phyloP scores from a whole-genome alignment of 2,113 vertebrate genomes.

The Grantiella picta region DNA sequence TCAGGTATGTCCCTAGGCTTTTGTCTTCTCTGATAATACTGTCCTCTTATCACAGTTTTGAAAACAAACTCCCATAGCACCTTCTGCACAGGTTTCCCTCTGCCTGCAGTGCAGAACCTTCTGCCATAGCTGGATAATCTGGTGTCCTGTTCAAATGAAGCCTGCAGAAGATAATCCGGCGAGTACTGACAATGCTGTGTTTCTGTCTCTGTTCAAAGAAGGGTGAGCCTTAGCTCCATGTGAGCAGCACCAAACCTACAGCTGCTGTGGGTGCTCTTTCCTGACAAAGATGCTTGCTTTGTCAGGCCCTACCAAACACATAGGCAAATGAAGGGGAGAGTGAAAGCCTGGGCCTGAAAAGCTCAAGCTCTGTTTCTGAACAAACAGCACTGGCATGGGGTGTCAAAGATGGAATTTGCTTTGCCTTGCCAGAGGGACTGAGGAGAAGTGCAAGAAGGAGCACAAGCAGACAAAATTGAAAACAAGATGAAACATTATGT shows the following conservation, averaged over 20 bases:
- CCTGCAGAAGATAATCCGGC: neutral
- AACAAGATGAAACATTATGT: neutral
- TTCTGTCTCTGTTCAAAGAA: neutral
- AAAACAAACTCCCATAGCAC: neutral
- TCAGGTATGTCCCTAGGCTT: neutral
- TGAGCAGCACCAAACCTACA: neutral
- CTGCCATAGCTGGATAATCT: neutral
- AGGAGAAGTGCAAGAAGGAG: neutral
- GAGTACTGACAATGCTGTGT: neutral
- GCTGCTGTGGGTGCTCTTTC: neutral
- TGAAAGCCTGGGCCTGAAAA: neutral
- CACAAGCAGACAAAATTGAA: neutral
- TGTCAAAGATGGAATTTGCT: neutral
- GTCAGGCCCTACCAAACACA: neutral
- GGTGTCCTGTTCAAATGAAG: neutral
- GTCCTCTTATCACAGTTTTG: neutral
- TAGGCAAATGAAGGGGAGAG: rapidly evolving
- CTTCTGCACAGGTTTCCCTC: neutral
- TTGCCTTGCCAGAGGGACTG: neutral
- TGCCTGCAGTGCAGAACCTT: neutral
- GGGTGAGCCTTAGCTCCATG: neutral
- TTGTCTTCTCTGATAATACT: neutral
- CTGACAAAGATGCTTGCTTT: neutral
- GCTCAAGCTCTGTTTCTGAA: neutral
- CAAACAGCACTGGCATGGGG: rapidly evolving